These are phyloP conservation scores for Chroicocephalus ridibundus DNA, from an alignment of 2,113 vertebrate species.

Conservation along the genomic window DNA sequence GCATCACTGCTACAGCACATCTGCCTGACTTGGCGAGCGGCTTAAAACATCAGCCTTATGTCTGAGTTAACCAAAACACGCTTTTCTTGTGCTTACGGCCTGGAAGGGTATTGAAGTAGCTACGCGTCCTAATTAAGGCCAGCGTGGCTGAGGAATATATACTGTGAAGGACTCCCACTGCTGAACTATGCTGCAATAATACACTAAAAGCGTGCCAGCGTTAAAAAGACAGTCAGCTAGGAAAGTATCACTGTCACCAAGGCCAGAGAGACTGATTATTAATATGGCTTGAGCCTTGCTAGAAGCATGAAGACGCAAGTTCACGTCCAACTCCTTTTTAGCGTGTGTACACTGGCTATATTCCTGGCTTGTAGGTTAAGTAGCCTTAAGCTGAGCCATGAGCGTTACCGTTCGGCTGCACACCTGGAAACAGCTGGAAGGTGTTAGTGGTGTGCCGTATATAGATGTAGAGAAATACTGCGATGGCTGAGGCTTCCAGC, in stretches of 20 bases:
- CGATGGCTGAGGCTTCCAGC: accelerated
- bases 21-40: background rate
- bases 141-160: accelerated
- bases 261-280: accelerated
- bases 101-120: accelerated
- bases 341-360: background rate
- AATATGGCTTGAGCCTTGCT: background rate
- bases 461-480: background rate
- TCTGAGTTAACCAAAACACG: background rate
- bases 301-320: background rate
- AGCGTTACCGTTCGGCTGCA: background rate
- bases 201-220: background rate
- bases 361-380: background rate
- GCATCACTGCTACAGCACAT: background rate
- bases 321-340: background rate
- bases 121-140: background rate
- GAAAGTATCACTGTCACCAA: background rate
- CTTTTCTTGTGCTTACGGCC: background rate
- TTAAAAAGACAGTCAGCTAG: background rate
- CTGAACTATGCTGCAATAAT: accelerated
- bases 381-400: background rate
- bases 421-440: background rate
- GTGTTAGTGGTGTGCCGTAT: accelerated
- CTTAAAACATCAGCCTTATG: background rate
- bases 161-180: too few species aligned